These are phyloP conservation scores for Brachyalestes nurse DNA, from an alignment of 2,797 vertebrate genomes.

Conservation along the genomic window DNA sequence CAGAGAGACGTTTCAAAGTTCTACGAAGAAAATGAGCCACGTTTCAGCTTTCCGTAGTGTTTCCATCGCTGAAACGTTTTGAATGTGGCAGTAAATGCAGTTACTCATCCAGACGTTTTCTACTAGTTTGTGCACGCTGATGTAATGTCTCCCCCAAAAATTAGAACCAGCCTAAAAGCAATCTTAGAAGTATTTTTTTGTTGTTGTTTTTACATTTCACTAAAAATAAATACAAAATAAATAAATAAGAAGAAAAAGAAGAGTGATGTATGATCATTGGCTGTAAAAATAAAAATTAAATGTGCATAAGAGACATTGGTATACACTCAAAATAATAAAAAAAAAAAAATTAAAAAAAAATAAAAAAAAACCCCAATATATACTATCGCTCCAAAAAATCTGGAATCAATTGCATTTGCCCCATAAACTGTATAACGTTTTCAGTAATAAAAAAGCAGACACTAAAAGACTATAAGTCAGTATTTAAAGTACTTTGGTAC, in stretches of 20 bases:
- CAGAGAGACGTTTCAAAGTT: not conserved
- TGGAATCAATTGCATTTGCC: not conserved
- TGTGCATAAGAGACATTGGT: conserved; percentile 64
- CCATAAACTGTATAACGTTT: not conserved
- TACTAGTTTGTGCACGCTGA: not conserved
- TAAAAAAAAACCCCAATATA: too few species aligned
- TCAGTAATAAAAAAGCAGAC: not conserved
- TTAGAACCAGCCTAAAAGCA: not conserved
- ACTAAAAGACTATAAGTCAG: too few species aligned
- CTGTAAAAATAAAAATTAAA: conserved; percentile 7
- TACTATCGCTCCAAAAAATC: not conserved
- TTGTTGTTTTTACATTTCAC: not conserved
- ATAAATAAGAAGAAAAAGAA: conserved; percentile 35
- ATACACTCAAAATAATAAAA: conserved; percentile 71
- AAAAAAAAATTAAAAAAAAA: too few species aligned
- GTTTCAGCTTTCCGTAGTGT: not conserved
- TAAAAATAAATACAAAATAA: conserved; percentile 39
- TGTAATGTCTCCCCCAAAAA: not conserved
- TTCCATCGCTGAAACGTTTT: not conserved
- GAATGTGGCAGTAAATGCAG: conserved; percentile 14
- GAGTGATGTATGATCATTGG: conserved; percentile 6
- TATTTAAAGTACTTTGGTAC: not conserved
- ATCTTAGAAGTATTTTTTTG: not conserved
- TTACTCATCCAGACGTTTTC: not conserved
- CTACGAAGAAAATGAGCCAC: not conserved